Evolutionary conservation across 2,113 vertebrate genomes (phyloP).

Genomic region (Nannospalax galili): DNA sequence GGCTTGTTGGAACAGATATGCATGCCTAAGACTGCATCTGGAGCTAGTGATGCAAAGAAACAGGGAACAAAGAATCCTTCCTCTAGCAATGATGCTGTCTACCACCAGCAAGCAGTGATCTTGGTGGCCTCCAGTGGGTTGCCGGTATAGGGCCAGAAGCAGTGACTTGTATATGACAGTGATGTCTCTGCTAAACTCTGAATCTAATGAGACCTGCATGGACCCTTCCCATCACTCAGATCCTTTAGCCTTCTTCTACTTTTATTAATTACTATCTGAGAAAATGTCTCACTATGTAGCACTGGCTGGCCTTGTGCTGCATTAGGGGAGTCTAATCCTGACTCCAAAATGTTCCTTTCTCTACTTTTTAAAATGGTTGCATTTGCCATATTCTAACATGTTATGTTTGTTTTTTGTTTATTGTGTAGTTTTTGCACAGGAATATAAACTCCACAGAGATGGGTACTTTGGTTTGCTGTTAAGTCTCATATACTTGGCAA

Average conservation of each 20-base stretch:
- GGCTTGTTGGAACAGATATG: neutral
- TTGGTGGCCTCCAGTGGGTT: no score
- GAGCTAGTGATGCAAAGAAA: neutral
- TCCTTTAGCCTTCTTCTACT: neutral
- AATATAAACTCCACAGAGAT: neutral
- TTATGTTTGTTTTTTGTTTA: neutral
- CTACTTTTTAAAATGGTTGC: neutral
- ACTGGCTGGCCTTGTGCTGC: neutral
- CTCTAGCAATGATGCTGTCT: neutral
- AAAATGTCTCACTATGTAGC: neutral
- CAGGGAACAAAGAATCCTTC: neutral
- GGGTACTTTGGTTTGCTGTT: neutral
- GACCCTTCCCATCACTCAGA: no score
- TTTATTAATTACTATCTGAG: neutral
- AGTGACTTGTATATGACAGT: neutral
- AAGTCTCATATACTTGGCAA: neutral
- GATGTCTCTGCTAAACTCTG: neutral
- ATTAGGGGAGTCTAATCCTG: neutral
- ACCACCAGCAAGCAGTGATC: neutral
- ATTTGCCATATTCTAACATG: neutral
- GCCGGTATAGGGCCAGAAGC: neutral
- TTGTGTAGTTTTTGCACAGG: neutral
- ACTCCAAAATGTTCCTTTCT: neutral
- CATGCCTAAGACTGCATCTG: neutral
- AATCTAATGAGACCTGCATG: neutral